Evolutionary conservation across 1,140 invertebrate species (phyloP).

Genomic region (Ruditapes philippinarum): DNA sequence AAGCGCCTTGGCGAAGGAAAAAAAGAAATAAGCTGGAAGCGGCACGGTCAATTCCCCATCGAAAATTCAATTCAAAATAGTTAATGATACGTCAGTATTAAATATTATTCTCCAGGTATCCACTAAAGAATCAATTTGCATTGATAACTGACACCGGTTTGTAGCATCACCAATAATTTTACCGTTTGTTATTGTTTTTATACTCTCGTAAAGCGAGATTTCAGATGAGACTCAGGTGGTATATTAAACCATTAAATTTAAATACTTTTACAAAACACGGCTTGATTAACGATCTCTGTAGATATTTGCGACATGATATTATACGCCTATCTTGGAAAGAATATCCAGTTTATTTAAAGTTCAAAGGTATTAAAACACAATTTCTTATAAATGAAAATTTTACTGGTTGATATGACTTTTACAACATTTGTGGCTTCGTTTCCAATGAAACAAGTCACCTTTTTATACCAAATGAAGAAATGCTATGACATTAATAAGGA

Average conservation of each 20-base stretch:
- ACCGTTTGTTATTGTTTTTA: neutral
- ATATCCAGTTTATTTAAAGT: too few species aligned
- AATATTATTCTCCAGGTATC: neutral
- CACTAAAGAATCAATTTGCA: neutral
- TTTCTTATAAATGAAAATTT: too few species aligned
- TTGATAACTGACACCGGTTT: neutral
- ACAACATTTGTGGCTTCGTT: too few species aligned
- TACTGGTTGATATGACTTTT: too few species aligned
- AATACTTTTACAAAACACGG: slow-evolving; percentile 14
- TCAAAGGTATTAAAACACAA: too few species aligned
- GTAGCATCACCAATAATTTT: neutral
- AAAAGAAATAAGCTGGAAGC: too few species aligned
- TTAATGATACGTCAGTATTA: neutral
- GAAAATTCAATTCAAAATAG: neutral
- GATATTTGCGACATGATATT: neutral
- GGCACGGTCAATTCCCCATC: too few species aligned
- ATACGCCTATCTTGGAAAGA: too few species aligned
- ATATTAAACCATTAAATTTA: slow-evolving; percentile 1
- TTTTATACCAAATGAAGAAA: too few species aligned
- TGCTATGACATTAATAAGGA: too few species aligned
- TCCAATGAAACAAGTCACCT: too few species aligned
- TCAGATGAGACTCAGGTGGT: neutral
- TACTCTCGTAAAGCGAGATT: neutral
- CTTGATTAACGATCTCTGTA: neutral
- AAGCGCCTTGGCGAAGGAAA: too few species aligned